Percentiles rank a stretch among this genome's conserved stretches.
These are phyloP conservation scores for Amiota communis DNA, from an alignment of 2,888 invertebrate genomes.

Conservation along the genomic window DNA sequence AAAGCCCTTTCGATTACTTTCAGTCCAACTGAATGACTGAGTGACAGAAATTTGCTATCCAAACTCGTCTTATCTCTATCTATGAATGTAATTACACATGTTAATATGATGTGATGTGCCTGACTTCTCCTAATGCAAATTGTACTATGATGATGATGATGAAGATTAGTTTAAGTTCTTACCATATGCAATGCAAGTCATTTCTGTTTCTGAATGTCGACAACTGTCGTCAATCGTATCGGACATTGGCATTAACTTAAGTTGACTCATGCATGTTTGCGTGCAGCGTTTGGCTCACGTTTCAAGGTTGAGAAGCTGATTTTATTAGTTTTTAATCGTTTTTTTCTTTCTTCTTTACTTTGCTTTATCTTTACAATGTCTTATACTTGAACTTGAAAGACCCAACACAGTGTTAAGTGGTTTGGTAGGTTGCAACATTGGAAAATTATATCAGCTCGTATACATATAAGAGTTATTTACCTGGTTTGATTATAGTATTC, in stretches of 20 bases:
- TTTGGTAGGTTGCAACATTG: too few species aligned
- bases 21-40: too few species aligned
- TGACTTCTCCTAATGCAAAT: too few species aligned
- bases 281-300: slow-evolving; percentile 51
- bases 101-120: too few species aligned
- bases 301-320: slow-evolving; percentile 52
- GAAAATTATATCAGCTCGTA: too few species aligned
- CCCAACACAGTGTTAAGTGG: too few species aligned
- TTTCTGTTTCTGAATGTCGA: neutral
- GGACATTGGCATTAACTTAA: slow-evolving; percentile 24
- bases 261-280: slow-evolving; percentile 43
- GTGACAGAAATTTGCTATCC: too few species aligned
- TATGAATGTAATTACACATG: too few species aligned
- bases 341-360: neutral
- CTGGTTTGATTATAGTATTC: too few species aligned
- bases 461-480: too few species aligned
- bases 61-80: too few species aligned
- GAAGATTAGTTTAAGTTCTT: neutral
- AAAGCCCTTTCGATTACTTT: too few species aligned
- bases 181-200: neutral
- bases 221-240: neutral
- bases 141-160: neutral
- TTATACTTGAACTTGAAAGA: slow-evolving; percentile 47
- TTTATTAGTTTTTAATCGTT: slow-evolving; percentile 36
- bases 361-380: neutral